phyloP scores from a whole-genome alignment of 2,113 vertebrate genomes.

The Poicephalus gulielmi region DNA sequence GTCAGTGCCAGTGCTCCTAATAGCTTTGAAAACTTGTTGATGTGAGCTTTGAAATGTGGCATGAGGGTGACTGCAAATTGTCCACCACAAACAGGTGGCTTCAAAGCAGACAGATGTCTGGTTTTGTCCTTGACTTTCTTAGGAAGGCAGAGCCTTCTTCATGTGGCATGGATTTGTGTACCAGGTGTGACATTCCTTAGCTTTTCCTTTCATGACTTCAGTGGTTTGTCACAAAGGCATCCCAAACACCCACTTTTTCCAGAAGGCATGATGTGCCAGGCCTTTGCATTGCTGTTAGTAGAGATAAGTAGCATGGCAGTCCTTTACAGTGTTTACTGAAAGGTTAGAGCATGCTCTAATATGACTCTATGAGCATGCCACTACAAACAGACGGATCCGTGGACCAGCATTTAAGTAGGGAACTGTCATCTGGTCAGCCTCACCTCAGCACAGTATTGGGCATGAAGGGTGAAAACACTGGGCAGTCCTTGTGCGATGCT shows the following conservation, averaged over 20 bases:
- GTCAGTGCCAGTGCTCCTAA: neutral
- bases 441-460: neutral
- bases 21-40: neutral
- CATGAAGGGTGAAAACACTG: neutral
- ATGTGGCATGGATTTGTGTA: neutral
- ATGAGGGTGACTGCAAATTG: neutral
- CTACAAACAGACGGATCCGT: neutral
- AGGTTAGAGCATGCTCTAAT: neutral
- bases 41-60: neutral
- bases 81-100: neutral
- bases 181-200: neutral
- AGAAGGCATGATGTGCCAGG: neutral
- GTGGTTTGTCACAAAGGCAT: neutral
- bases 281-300: neutral
- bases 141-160: neutral
- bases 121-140: neutral
- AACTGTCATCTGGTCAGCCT: conserved; percentile 22
- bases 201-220: neutral
- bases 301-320: neutral
- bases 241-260: neutral
- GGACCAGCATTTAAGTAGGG: neutral
- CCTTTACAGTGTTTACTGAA: neutral
- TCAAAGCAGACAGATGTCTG: neutral
- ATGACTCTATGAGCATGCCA: neutral
- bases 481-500: neutral